These are phyloP conservation scores for Cataglyphis rosenhaueri DNA, from an alignment of 2,888 invertebrate species.

Conservation along the genomic window DNA sequence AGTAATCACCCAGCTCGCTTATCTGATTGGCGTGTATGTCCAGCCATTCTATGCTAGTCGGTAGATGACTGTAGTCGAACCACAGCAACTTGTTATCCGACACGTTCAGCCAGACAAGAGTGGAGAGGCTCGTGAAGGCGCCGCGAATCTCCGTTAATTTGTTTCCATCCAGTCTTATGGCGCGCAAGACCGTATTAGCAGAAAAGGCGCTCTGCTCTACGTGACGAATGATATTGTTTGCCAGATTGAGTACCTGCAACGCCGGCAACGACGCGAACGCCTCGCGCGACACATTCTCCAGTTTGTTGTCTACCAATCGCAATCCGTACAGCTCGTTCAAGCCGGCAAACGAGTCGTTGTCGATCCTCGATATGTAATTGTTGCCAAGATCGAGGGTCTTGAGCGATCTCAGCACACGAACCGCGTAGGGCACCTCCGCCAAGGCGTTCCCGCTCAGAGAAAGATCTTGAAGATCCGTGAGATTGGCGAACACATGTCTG, in stretches of 20 bases:
- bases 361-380: conserved; percentile 91
- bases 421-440: conserved; percentile 90
- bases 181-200: conserved; percentile 90
- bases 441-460: conserved; percentile 91
- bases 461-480: conserved; percentile 92
- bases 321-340: conserved; percentile 91
- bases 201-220: conserved; percentile 93
- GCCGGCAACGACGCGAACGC: conserved; percentile 90
- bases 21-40: conserved; percentile 94
- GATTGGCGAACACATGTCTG: conserved; percentile 91
- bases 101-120: conserved; percentile 93
- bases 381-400: conserved; percentile 93
- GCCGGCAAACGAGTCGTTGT: conserved; percentile 91
- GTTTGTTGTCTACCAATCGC: conserved; percentile 92
- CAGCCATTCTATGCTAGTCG: conserved; percentile 91
- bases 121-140: conserved; percentile 91
- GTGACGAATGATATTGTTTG: conserved; percentile 92
- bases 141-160: conserved; percentile 92
- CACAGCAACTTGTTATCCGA: conserved; percentile 92
- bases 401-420: conserved; percentile 90
- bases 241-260: conserved; percentile 92
- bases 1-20: conserved; percentile 91
- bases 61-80: conserved; percentile 94
- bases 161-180: conserved; percentile 92
- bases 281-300: conserved; percentile 91